Evolutionary conservation across 2,113 vertebrate genomes (phyloP).

Genomic region (Tor tambroides): DNA sequence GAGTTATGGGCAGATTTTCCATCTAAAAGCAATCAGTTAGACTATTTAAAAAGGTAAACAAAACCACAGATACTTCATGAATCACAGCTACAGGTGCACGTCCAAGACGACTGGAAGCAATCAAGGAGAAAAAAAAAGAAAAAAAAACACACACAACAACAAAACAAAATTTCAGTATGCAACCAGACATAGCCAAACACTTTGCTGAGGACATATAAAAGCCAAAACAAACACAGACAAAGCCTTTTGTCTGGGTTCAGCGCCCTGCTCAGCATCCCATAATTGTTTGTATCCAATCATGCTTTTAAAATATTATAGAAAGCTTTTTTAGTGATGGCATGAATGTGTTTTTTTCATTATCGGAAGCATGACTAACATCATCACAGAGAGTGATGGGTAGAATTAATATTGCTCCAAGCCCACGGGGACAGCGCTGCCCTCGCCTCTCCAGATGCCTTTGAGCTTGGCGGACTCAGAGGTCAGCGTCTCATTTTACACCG

Average conservation of each 20-base stretch:
- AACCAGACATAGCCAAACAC: neutral
- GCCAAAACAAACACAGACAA: constrained; percentile 37
- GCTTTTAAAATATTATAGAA: constrained; percentile 61
- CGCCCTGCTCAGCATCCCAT: constrained; percentile 58
- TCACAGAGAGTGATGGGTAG: constrained; percentile 68
- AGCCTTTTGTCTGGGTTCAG: constrained; percentile 50
- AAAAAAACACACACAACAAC: neutral
- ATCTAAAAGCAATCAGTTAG: too few species aligned
- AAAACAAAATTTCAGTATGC: too few species aligned
- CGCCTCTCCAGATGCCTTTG: constrained; percentile 66
- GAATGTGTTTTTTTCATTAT: constrained; percentile 63
- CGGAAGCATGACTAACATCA: constrained; percentile 61
- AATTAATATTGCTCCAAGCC: constrained; percentile 73
- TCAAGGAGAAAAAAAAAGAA: neutral
- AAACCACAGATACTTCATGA: neutral
- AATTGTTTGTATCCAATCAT: constrained; percentile 65
- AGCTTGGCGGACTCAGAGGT: constrained; percentile 73
- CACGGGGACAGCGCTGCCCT: constrained; percentile 66
- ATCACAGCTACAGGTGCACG: neutral
- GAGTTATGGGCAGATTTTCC: too few species aligned
- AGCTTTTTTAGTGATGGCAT: constrained; percentile 55
- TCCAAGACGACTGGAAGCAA: neutral
- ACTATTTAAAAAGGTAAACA: too few species aligned
- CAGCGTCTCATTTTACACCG: constrained; percentile 77
- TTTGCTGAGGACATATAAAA: neutral